A percentile compares a stretch with the other conserved stretches of the same genome.
These are phyloP conservation scores for Parascotia fuliginaria DNA, from an alignment of 2,888 invertebrate species.

Conservation along the genomic window DNA sequence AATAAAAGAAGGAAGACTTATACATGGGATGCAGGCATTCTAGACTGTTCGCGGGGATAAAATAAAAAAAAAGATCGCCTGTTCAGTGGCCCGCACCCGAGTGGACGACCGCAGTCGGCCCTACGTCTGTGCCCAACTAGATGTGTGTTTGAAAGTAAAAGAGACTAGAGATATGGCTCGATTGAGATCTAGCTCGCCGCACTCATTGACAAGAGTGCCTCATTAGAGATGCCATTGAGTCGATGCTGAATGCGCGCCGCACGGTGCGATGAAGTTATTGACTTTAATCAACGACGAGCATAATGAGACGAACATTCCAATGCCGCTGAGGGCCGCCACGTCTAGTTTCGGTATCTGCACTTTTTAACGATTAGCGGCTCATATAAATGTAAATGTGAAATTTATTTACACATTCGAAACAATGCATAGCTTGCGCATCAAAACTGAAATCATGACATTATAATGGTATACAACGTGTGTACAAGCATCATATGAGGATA, in stretches of 20 bases:
- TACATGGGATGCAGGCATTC: conserved; percentile 72
- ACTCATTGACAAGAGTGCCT: conserved; percentile 65
- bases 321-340: conserved; percentile 29
- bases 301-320: conserved; percentile 51
- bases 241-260: conserved; percentile 40
- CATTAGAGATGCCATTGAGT: conserved; percentile 62
- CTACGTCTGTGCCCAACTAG: conserved; percentile 34
- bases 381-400: conserved; percentile 22
- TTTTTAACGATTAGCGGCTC: conserved; percentile 41
- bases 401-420: conserved; percentile 27
- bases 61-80: conserved; percentile 69
- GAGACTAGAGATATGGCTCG: conserved; percentile 54
- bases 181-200: conserved; percentile 53
- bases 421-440: conserved; percentile 18
- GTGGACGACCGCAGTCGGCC: conserved; percentile 54
- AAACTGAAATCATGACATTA: conserved; percentile 24
- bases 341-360: conserved; percentile 43
- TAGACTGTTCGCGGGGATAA: conserved; percentile 65
- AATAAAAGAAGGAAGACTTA: conserved; percentile 77
- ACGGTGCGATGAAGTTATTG: conserved; percentile 51
- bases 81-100: conserved; percentile 70
- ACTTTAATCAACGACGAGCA: conserved; percentile 45
- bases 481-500: conserved; percentile 45
- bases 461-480: conserved; percentile 27
- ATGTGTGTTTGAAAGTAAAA: conserved; percentile 61